Conservation (phyloP, 2,797 vertebrate genomes). For the Pangasius macronema region DNA sequence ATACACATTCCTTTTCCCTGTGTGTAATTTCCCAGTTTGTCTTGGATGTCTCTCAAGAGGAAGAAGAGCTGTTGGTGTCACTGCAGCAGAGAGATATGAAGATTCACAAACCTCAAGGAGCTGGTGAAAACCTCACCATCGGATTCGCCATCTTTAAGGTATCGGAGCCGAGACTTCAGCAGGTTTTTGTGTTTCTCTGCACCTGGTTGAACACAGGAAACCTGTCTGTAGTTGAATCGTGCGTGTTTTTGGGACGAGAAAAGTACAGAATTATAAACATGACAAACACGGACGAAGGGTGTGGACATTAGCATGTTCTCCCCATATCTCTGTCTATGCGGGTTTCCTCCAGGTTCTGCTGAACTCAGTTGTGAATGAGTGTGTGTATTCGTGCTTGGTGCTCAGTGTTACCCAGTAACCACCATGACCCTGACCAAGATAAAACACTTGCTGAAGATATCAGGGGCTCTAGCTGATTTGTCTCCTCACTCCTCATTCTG, state of each 20-base stretch:
- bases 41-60: constrained; percentile 84
- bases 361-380: not conserved
- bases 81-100: constrained; percentile 89
- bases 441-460: not conserved
- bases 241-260: not conserved
- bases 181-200: not conserved
- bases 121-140: constrained; percentile 83
- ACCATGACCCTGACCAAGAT: not conserved
- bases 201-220: not conserved
- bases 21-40: constrained; percentile 76
- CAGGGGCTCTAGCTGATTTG: not conserved
- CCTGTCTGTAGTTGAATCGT: not conserved
- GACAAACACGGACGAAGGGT: not conserved
- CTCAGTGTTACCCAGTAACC: not conserved
- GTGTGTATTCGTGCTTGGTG: not conserved
- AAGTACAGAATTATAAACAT: not conserved
- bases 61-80: constrained; percentile 84
- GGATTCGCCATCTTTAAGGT: constrained; percentile 90
- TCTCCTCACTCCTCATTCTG: not conserved
- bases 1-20: not conserved
- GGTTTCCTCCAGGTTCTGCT: not conserved
- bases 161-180: constrained; percentile 23
- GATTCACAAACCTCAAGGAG: constrained; percentile 77
- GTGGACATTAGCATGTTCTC: not conserved
- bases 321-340: not conserved